phyloP scores from a whole-genome alignment of 1,140 invertebrate genomes.

The Riptortus pedestris region DNA sequence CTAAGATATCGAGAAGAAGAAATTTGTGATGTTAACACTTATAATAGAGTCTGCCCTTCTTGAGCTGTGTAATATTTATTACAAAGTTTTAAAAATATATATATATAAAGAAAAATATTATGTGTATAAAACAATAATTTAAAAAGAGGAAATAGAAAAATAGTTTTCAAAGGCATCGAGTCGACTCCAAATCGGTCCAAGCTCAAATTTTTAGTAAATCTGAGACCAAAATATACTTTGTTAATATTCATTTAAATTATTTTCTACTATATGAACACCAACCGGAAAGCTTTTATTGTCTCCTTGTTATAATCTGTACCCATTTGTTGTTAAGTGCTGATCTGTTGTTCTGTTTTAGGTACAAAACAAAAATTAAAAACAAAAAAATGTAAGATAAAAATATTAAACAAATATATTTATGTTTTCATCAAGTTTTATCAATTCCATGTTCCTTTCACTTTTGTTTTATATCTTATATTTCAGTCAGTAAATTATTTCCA shows the following conservation, averaged over 20 bases:
- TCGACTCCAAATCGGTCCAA: conserved; percentile 13
- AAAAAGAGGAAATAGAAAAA: neutral
- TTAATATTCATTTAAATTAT: conserved; percentile 11
- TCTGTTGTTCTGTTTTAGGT: conserved; percentile 1
- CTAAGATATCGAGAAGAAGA: neutral
- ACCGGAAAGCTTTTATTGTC: conserved; percentile 8
- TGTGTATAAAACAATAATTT: neutral
- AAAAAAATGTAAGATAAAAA: neutral
- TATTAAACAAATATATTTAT: neutral
- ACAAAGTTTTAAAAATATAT: neutral
- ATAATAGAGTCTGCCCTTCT: conserved; percentile 11
- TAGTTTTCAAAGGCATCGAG: conserved; percentile 6
- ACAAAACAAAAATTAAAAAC: neutral
- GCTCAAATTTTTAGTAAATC: conserved; percentile 6
- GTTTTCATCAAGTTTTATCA: neutral
- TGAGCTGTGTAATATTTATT: conserved; percentile 19
- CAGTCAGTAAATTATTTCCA: too few species aligned
- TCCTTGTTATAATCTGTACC: neutral
- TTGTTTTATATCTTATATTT: too few species aligned
- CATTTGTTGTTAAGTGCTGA: conserved; percentile 6
- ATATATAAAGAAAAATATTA: neutral
- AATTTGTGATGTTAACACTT: conserved; percentile 4
- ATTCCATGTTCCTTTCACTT: neutral
- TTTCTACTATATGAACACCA: conserved; percentile 8
- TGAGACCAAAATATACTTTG: conserved; percentile 11